Base-by-base conservation (phyloP, 2,113 vertebrate species). In the Rhagologus leucostigma region DNA sequence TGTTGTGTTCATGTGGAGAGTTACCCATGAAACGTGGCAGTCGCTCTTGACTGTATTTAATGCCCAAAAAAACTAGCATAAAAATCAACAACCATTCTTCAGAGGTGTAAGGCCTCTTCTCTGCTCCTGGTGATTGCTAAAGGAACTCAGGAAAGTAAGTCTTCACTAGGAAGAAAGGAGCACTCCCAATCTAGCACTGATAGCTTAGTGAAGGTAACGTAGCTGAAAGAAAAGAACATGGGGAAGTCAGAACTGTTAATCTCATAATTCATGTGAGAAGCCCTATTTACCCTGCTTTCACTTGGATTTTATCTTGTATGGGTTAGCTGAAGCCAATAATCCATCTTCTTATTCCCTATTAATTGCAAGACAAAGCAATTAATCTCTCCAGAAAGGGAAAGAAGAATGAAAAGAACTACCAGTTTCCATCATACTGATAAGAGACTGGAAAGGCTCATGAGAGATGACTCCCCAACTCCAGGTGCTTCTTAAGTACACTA, bases 161-260 rank as follows among this genome's bases (percentile, higher is more conserved):
- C 59, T 94, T 91, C 4, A 0, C 46, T 83, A 23, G 53, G 37
- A 50, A 83, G 41, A 76, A 88, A 65, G 16, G 11, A 87, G 21
- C 17, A 3, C 83, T 95, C 62, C 33, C 39, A 74, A 12, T 83
- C 88, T 80, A 74, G 41, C 64, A 13, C 55, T 42, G 56, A 69
- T 67, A 84, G 52, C 9, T 84, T 69, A 74, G 42, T 44, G 46
- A 59, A 80, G 78, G 76, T 37, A 88, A 80, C 2, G 0, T 50
- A 67, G 55, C 44, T 81, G 79, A 90, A 89, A 87, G 39, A 33
- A 73, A 94, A 93, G 41, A 94, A 41, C 49, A 47, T 17, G 44
- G 55, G 56, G 60, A 91, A 84, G 92, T 94, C 64, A 84, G 52
- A 95, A 86, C 44, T 83, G 67, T 94, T 96, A 85, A 94, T 93